These are phyloP conservation scores for Phaethornis superciliosus DNA, from an alignment of 2,113 vertebrate genomes.

Conservation along the genomic window DNA sequence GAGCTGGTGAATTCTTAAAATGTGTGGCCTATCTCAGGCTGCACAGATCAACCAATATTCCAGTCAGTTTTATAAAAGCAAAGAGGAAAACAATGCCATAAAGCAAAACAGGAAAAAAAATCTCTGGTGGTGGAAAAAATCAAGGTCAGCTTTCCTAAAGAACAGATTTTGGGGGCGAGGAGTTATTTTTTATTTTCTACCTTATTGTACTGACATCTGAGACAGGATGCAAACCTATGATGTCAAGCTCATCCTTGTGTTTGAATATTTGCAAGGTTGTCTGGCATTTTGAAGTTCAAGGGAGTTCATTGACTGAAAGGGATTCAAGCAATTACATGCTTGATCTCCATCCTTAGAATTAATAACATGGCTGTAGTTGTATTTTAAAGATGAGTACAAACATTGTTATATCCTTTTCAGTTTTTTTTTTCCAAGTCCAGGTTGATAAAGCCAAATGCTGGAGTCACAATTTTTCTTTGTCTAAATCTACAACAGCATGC, in stretches of 20 bases:
- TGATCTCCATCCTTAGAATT: background rate
- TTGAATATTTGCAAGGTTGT: background rate
- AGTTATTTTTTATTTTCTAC: background rate
- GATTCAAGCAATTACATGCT: background rate
- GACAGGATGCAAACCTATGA: background rate
- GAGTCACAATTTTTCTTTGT: background rate
- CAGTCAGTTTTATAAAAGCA: background rate
- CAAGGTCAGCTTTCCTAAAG: background rate
- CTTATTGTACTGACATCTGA: background rate
- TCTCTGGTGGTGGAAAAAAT: background rate
- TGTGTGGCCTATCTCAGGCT: background rate
- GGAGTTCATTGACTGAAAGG: background rate
- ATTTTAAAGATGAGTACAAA: background rate
- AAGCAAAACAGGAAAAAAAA: background rate
- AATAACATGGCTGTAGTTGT: background rate
- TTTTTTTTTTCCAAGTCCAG: background rate
- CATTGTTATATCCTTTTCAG: background rate
- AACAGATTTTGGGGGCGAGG: background rate
- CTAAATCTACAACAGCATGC: fast-evolving
- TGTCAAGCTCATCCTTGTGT: background rate
- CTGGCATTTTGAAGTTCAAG: background rate
- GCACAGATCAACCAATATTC: constrained; percentile 22
- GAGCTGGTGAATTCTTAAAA: constrained; percentile 7
- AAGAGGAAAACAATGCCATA: background rate
- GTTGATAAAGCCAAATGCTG: background rate